A percentile compares a stretch with the other conserved stretches of the same genome.
Conservation (phyloP, 2,113 vertebrate genomes). For the Epinephelus fuscoguttatus region DNA sequence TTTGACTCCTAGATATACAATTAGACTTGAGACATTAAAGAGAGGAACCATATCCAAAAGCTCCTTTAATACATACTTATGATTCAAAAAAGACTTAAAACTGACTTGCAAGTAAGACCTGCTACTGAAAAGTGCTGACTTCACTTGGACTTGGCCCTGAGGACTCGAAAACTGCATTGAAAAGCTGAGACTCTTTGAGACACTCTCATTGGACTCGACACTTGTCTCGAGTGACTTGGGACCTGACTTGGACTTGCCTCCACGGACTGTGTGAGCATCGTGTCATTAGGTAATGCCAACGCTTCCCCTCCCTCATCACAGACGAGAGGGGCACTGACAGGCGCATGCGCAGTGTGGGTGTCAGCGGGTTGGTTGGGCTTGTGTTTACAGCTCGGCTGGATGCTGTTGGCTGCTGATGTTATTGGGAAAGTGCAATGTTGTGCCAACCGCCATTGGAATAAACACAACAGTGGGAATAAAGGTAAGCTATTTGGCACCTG, state of each 20-base stretch:
- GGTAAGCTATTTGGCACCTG: conserved; percentile 67
- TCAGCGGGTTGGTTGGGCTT: conserved; percentile 76
- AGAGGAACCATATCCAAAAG: too few relatives aligned
- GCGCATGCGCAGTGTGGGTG: conserved; percentile 79
- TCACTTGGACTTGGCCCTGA: not conserved
- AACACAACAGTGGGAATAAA: conserved; percentile 66
- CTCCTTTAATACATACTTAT: too few relatives aligned
- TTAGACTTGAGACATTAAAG: too few relatives aligned
- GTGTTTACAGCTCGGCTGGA: conserved; percentile 86
- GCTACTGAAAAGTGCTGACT: not conserved
- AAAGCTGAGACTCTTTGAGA: not conserved
- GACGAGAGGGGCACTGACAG: conserved; percentile 27
- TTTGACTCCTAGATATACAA: too few relatives aligned
- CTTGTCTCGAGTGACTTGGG: not conserved
- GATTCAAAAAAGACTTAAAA: too few relatives aligned
- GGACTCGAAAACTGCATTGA: too few relatives aligned
- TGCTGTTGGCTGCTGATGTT: conserved; percentile 77
- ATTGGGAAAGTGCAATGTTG: conserved; percentile 76
- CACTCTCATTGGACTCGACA: not conserved
- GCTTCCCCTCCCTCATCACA: conserved; percentile 21
- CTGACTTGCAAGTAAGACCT: too few relatives aligned
- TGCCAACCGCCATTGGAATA: conserved; percentile 72
- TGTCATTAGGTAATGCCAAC: conserved; percentile 2
- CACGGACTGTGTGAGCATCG: not conserved
- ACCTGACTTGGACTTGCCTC: not conserved